Conservation (phyloP, 2,888 invertebrate genomes). For the Phortica okadai region DNA sequence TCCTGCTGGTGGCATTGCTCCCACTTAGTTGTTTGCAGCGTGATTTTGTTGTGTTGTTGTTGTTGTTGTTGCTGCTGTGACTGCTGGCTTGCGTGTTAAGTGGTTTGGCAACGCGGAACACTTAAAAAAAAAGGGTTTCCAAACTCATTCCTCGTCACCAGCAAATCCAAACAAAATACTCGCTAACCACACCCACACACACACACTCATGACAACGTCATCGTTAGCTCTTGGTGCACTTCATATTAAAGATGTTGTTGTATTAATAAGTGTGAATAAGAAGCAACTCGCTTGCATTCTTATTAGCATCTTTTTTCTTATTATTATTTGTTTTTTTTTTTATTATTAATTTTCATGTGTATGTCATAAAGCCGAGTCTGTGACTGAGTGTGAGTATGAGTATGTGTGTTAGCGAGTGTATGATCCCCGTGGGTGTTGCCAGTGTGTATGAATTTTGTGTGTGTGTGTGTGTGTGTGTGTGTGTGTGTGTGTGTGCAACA, state of each 20-base stretch:
- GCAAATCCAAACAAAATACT: not conserved
- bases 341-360: too few species aligned
- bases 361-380: too few species aligned
- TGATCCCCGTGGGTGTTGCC: too few species aligned
- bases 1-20: slow-evolving; percentile 11
- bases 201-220: not conserved
- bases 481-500: too few species aligned
- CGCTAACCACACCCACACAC: not conserved
- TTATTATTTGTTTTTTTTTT: not conserved
- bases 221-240: not conserved
- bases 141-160: not conserved
- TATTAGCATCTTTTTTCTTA: not conserved
- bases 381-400: too few species aligned
- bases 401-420: too few species aligned
- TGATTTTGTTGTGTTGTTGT: slow-evolving; percentile 30
- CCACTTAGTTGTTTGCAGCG: slow-evolving; percentile 8
- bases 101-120: slow-evolving; percentile 59
- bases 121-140: not conserved
- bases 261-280: not conserved
- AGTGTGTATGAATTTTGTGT: too few species aligned
- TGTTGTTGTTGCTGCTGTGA: slow-evolving; percentile 40
- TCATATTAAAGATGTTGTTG: slow-evolving; percentile 1
- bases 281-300: slow-evolving; percentile 11
- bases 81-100: slow-evolving; percentile 71
- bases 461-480: too few species aligned